Evolutionary conservation across 2,797 vertebrate species (phyloP).

Genomic region (Chelmon rostratus): DNA sequence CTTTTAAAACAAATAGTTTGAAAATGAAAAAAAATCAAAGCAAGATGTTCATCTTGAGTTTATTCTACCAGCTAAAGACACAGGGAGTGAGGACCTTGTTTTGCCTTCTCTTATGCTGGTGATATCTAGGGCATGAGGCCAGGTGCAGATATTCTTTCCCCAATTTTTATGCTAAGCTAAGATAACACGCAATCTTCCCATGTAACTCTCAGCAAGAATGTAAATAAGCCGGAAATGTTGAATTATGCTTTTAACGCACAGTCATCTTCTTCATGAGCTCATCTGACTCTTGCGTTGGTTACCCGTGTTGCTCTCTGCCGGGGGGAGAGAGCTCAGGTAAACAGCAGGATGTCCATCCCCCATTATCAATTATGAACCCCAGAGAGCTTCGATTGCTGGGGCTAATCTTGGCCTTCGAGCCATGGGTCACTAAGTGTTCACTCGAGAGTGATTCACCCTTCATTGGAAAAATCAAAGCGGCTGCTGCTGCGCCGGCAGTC

Average conservation of each 20-base stretch:
- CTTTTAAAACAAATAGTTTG: not conserved
- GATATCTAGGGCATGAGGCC: not conserved
- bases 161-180: not conserved
- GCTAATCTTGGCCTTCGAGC: conserved; percentile 62
- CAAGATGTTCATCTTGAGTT: not conserved
- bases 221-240: no score
- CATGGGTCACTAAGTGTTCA: conserved; percentile 69
- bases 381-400: conserved; percentile 51
- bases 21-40: not conserved
- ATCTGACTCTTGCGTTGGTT: conserved; percentile 1
- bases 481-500: conserved; percentile 46
- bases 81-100: not conserved
- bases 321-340: conserved; percentile 40
- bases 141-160: not conserved
- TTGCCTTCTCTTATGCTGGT: not conserved
- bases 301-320: not conserved
- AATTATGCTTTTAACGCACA: not conserved
- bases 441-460: conserved; percentile 65
- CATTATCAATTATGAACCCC: conserved; percentile 55
- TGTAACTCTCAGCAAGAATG: not conserved
- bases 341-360: conserved; percentile 52
- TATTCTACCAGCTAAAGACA: not conserved
- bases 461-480: conserved; percentile 66
- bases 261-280: conserved; percentile 6
- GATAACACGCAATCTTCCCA: not conserved